phyloP scores from a whole-genome alignment of 2,797 vertebrate genomes.

The Gymnoscopelus braueri region DNA sequence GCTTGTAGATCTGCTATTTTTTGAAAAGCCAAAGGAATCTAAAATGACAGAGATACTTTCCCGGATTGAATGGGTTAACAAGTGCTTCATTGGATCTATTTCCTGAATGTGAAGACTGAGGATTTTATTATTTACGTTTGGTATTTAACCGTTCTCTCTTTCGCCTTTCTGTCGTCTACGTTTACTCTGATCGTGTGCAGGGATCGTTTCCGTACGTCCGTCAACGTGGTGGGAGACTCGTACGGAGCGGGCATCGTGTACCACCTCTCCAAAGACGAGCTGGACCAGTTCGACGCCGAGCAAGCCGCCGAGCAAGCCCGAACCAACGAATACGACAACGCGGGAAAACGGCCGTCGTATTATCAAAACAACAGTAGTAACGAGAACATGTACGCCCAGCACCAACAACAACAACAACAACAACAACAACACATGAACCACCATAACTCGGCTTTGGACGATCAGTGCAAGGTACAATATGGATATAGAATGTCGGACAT shows the following conservation, averaged over 20 bases:
- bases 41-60: too few relatives aligned
- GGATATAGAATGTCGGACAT: conserved; percentile 94
- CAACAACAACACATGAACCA: conserved; percentile 91
- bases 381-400: too few relatives aligned
- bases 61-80: too few relatives aligned
- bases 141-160: too few relatives aligned
- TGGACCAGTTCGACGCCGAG: conserved; percentile 90
- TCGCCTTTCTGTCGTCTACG: background rate
- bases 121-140: too few relatives aligned
- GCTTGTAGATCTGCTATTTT: too few relatives aligned
- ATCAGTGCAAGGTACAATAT: conserved; percentile 96
- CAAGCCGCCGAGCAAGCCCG: conserved; percentile 69
- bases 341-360: conserved; percentile 92
- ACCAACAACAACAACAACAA: conserved; percentile 61
- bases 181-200: conserved; percentile 67
- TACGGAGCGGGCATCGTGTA: conserved; percentile 98
- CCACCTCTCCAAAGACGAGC: conserved; percentile 94
- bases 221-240: conserved; percentile 97
- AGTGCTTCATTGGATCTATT: too few relatives aligned
- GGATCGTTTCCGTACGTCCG: conserved; percentile 97
- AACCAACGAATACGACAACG: conserved; percentile 88
- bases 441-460: conserved; percentile 95
- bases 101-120: too few relatives aligned
- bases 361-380: conserved; percentile 89
- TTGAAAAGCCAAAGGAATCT: too few relatives aligned